Evolutionary conservation across 1,140 invertebrate species (phyloP).

Genomic region (Argopecten irradians): DNA sequence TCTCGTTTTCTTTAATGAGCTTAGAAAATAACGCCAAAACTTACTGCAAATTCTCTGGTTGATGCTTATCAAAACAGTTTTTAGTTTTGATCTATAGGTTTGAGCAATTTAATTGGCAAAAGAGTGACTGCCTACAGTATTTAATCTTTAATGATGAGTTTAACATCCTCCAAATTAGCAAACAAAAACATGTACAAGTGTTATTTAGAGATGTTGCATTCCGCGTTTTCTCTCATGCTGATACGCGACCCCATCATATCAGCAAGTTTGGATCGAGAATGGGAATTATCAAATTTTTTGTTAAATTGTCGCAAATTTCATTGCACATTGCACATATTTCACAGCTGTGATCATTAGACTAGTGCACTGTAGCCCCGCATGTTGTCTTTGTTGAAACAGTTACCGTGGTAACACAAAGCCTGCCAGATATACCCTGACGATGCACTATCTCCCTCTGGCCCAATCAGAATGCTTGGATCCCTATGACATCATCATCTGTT

Average conservation of each 20-base stretch:
- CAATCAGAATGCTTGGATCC: background rate
- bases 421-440: background rate
- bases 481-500: background rate
- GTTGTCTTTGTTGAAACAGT: background rate
- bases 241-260: background rate
- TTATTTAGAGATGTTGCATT: background rate
- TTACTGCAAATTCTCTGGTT: background rate
- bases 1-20: background rate
- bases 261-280: background rate
- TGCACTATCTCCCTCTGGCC: background rate
- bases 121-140: background rate
- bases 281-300: background rate
- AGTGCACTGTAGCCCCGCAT: background rate
- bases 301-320: background rate
- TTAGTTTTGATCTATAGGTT: background rate
- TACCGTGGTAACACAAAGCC: background rate
- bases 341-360: background rate
- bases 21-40: background rate
- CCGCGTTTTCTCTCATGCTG: background rate
- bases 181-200: background rate
- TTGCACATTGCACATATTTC: background rate
- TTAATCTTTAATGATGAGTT: background rate
- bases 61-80: constrained; percentile 2
- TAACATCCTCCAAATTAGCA: background rate
- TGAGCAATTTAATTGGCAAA: background rate